Percentiles rank a stretch among this genome's conserved stretches.
These are phyloP conservation scores for Azemiops feae DNA, from an alignment of 2,113 vertebrate genomes.

Conservation along the genomic window DNA sequence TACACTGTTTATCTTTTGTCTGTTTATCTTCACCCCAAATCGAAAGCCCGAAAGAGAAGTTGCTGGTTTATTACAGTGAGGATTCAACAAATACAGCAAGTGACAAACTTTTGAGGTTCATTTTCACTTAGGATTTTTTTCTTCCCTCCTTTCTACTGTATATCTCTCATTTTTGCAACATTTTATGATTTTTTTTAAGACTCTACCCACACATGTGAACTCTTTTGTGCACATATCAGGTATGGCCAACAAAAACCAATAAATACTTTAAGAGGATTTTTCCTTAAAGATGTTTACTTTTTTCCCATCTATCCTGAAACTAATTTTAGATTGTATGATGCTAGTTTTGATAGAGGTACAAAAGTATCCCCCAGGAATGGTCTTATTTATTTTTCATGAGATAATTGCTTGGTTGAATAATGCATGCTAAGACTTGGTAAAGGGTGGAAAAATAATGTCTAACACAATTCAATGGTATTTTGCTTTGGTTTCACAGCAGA, in stretches of 20 bases:
- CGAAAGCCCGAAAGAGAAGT: neutral
- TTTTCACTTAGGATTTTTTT: neutral
- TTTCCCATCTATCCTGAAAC: neutral
- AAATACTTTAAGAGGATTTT: conserved; percentile 39
- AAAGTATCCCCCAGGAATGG: conserved; percentile 54
- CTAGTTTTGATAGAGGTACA: conserved; percentile 42
- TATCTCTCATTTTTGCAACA: neutral
- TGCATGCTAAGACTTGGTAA: conserved; percentile 64
- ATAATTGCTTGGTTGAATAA: conserved; percentile 78
- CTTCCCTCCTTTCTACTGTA: neutral
- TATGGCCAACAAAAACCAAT: conserved; percentile 37
- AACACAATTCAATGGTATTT: conserved; percentile 45
- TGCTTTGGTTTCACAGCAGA: conserved; percentile 40
- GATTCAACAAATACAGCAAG: neutral
- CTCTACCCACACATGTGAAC: neutral
- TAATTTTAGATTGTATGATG: conserved; percentile 45
- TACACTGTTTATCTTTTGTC: neutral
- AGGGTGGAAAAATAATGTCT: conserved; percentile 56
- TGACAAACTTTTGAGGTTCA: neutral
- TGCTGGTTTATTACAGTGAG: neutral
- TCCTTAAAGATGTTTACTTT: conserved; percentile 36
- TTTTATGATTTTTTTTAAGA: neutral
- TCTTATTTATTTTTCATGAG: conserved; percentile 68
- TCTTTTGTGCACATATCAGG: conserved; percentile 15
- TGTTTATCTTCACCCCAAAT: neutral